A percentile compares a stretch with the other conserved stretches of the same genome.
phyloP scores from a whole-genome alignment of 1,140 invertebrate species.

The Acromyrmex echinatior region DNA sequence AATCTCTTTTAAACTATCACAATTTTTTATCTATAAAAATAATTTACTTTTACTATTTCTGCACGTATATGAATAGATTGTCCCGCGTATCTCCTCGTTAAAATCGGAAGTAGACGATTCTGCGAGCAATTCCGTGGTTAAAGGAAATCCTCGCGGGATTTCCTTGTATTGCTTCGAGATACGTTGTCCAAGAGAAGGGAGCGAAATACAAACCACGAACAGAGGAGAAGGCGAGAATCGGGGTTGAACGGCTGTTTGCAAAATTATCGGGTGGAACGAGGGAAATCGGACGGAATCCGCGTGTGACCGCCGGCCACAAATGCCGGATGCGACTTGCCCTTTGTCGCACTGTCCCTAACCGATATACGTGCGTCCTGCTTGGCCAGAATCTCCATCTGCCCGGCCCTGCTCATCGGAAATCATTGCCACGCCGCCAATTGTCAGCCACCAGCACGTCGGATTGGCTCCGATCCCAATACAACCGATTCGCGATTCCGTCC shows the following conservation, averaged over 20 bases:
- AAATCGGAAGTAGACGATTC: not conserved
- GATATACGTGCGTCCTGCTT: conserved; percentile 37
- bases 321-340: conserved; percentile 59
- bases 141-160: conserved; percentile 22
- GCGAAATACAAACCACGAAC: conserved; percentile 26
- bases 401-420: conserved; percentile 75
- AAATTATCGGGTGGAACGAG: conserved; percentile 77
- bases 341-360: not conserved
- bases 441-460: conserved; percentile 67
- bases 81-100: not conserved
- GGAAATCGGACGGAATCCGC: conserved; percentile 74
- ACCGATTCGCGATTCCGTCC: conserved; percentile 70
- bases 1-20: not conserved
- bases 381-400: conserved; percentile 37
- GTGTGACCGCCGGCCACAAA: conserved; percentile 75
- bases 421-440: conserved; percentile 77
- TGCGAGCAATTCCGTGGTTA: conserved; percentile 4
- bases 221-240: conserved; percentile 63
- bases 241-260: conserved; percentile 73
- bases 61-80: not conserved
- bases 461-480: conserved; percentile 76
- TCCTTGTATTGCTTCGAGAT: conserved; percentile 23
- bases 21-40: not conserved
- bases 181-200: not conserved
- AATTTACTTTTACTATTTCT: not conserved